Evolutionary conservation across 1,140 invertebrate genomes (phyloP).

Genomic region (Anastatus disparis): DNA sequence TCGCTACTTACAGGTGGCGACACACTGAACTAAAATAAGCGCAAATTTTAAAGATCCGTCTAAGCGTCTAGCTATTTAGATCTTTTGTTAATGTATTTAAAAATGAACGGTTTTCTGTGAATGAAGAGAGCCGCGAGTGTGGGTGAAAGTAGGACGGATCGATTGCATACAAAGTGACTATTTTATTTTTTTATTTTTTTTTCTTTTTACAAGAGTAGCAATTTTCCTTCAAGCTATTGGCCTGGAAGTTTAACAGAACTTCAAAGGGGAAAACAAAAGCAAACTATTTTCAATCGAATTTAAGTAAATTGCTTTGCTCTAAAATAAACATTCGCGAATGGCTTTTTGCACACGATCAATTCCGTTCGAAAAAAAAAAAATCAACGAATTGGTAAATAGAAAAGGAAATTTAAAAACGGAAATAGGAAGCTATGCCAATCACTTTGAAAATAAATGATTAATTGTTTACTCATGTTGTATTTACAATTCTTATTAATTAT

Average conservation of each 20-base stretch:
- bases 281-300: background rate
- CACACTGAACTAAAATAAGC: background rate
- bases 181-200: no score
- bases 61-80: no score
- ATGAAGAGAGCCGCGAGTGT: background rate
- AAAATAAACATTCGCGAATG: constrained; percentile 30
- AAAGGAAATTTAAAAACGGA: no score
- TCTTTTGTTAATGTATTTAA: background rate
- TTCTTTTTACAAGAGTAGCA: background rate
- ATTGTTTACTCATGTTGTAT: no score
- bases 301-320: background rate
- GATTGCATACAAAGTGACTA: background rate
- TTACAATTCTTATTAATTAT: no score
- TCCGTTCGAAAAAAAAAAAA: no score
- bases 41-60: no score
- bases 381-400: no score
- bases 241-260: background rate
- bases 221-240: background rate
- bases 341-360: no score
- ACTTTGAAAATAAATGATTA: no score
- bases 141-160: constrained; percentile 2
- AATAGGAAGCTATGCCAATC: no score
- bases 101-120: background rate
- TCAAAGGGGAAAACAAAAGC: constrained; percentile 5
- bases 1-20: background rate